Conservation (phyloP, 1,140 invertebrate genomes). For the Caenorhabditis remanei region DNA sequence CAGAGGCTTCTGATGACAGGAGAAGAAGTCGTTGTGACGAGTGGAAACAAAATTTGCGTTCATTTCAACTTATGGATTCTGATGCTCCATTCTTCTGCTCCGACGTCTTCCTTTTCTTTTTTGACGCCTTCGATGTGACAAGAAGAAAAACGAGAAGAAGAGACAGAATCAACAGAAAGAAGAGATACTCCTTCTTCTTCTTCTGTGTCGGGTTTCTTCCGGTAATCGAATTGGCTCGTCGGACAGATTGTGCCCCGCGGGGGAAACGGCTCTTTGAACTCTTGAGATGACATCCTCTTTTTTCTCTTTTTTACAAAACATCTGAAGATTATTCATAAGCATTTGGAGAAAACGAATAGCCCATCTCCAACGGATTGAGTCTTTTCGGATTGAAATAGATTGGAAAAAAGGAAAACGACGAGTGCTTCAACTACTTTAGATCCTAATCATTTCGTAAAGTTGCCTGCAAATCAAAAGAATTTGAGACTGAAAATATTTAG, state of each 20-base stretch:
- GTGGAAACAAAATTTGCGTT: conserved; percentile 43
- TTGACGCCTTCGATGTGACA: neutral
- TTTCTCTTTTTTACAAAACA: neutral
- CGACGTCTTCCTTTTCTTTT: neutral
- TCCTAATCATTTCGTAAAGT: neutral
- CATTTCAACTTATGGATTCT: conserved; percentile 50
- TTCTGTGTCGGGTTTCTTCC: conserved; percentile 21
- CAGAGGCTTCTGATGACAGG: conserved; percentile 11
- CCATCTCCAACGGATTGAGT: neutral
- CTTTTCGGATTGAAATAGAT: conserved; percentile 19
- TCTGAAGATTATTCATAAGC: conserved; percentile 47
- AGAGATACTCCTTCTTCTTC: neutral
- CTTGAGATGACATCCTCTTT: conserved; percentile 21
- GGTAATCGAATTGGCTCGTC: conserved; percentile 45
- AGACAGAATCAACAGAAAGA: conserved; percentile 3
- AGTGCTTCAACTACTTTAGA: conserved; percentile 2
- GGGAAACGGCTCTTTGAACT: conserved; percentile 44
- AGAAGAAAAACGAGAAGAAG: neutral
- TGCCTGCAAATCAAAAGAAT: too few relatives aligned
- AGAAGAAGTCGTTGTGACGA: neutral
- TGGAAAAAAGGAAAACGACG: neutral
- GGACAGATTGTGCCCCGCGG: conserved; percentile 53
- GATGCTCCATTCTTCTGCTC: conserved; percentile 20
- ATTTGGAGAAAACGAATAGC: conserved; percentile 9
- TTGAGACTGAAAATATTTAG: too few relatives aligned